Base-by-base conservation (phyloP, 2,888 invertebrate species). In the Serrognathus titanus region DNA sequence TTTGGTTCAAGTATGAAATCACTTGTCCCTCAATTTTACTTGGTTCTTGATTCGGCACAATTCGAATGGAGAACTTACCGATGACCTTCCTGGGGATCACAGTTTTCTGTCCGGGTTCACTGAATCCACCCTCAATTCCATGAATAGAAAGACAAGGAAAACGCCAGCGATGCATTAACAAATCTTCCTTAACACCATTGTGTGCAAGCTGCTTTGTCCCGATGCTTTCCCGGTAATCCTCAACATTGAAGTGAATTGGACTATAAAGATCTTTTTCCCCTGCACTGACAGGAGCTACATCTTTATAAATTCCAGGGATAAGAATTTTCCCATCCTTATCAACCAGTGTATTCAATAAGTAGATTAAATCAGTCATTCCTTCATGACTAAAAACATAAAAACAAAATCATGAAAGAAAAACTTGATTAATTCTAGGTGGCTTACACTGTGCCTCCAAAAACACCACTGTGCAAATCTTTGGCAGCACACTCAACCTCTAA, bases 1-100 rank as follows among this genome's bases (percentile, higher is more conserved):
- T 84, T 58, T 87, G 83, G 59, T 92, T 84, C 50, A 98, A 70
- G 75, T 93, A 88, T 50, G 85, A 83, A 39, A 84, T 81, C 7
- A 97, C 97, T 60, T 87, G 83, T 66, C 89, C 81, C 65, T 89
- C 88, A n/a, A 97, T 86, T 67, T 89, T 85, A 3, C 85, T 85
- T 0, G 96, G 95, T 51, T 85, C 84, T 82, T 97, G 96, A 75
- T 97, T 82, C 1, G 98, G 98, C n/a, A 99, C 98, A 66, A 96
- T 86, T 52, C 99, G 86, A 64, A 99, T 89, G 0, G 97, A 97
- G 80, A 99, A 99, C 78, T 99, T 99, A 16, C 97, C 98, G 69
- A 87, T 89, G 0, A 98, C 97, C 78, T 94, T 92, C 46, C 88
- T 84, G 0, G 94, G 94, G 69, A 95, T 97, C 0, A 98, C 97